Conservation (phyloP, 2,797 vertebrate genomes). For the Cetoscarus ocellatus region DNA sequence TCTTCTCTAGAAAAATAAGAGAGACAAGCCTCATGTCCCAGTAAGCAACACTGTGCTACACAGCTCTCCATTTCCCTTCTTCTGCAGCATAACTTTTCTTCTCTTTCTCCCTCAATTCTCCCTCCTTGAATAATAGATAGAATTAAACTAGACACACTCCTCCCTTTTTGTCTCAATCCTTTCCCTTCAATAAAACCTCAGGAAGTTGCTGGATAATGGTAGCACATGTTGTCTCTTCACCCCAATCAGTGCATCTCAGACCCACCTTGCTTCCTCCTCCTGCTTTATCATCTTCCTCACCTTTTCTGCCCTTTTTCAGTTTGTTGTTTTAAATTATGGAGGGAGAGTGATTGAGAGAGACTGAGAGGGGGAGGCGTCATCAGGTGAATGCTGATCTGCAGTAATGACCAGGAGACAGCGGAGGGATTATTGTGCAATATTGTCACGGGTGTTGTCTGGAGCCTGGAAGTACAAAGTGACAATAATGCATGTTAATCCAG, state of each 20-base stretch:
- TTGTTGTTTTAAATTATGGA: conserved; percentile 35
- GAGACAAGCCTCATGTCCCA: conserved; percentile 52
- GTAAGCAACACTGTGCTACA: conserved; percentile 49
- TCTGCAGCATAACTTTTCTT: conserved; percentile 10
- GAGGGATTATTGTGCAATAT: conserved; percentile 73
- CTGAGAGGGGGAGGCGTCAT: conserved; percentile 45
- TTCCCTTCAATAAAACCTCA: conserved; percentile 33
- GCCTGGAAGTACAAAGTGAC: conserved; percentile 68
- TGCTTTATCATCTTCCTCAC: conserved; percentile 18
- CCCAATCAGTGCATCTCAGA: conserved; percentile 43
- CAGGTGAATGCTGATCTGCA: conserved; percentile 70
- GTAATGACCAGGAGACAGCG: conserved; percentile 61
- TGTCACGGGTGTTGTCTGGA: conserved; percentile 68
- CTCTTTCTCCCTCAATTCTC: conserved; percentile 27
- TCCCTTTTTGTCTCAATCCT: conserved; percentile 20
- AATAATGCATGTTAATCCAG: conserved; percentile 71
- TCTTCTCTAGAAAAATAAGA: conserved; percentile 47
- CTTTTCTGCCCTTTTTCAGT: conserved; percentile 22
- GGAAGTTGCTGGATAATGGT: conserved; percentile 50
- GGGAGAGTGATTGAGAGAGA: conserved; percentile 19
- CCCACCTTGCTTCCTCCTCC: conserved; percentile 9
- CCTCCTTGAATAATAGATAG: conserved; percentile 74
- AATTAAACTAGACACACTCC: conserved; percentile 61
- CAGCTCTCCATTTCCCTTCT: conserved; percentile 29
- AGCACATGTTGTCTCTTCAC: conserved; percentile 54